A percentile compares a stretch with the other conserved stretches of the same genome.
Evolutionary conservation across 2,797 vertebrate species (phyloP).

Genomic region (Rhinichthys osculus): DNA sequence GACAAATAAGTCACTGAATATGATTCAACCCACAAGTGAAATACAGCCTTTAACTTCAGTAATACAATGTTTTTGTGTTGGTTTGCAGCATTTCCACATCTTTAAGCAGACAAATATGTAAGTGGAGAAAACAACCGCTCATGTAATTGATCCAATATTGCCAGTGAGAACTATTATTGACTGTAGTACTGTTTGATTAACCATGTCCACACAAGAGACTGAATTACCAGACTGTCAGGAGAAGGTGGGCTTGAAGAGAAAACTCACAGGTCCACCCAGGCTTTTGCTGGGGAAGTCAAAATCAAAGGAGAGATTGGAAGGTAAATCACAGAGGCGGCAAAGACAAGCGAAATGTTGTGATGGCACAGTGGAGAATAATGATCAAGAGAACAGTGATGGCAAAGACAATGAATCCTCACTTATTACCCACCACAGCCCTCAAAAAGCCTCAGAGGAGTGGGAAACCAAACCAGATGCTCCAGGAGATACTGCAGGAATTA

Average conservation of each 20-base stretch:
- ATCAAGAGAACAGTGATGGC: slow-evolving; percentile 25
- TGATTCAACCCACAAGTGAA: neutral
- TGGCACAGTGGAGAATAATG: neutral
- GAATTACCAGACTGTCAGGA: slow-evolving; percentile 55
- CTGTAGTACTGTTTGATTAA: slow-evolving; percentile 14
- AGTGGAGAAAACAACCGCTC: neutral
- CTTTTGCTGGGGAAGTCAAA: slow-evolving; percentile 70
- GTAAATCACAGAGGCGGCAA: slow-evolving; percentile 52
- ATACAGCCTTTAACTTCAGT: neutral
- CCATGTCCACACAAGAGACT: slow-evolving; percentile 54
- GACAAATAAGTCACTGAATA: neutral
- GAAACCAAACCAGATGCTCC: slow-evolving; percentile 28
- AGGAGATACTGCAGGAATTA: slow-evolving; percentile 52
- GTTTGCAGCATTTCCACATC: slow-evolving; percentile 40
- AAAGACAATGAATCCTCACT: slow-evolving; percentile 39
- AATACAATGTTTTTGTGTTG: slow-evolving; percentile 14
- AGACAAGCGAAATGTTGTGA: slow-evolving; percentile 41
- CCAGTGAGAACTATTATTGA: slow-evolving; percentile 19
- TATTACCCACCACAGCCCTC: slow-evolving; percentile 40
- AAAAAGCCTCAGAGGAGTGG: slow-evolving; percentile 5
- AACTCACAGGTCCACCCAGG: slow-evolving; percentile 68
- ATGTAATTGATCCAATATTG: slow-evolving; percentile 25
- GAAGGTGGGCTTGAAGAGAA: slow-evolving; percentile 65
- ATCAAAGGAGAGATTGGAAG: slow-evolving; percentile 59
- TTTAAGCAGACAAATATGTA: slow-evolving; percentile 4